Evolutionary conservation across 2,113 vertebrate species (phyloP).

Genomic region (Panthera uncia): DNA sequence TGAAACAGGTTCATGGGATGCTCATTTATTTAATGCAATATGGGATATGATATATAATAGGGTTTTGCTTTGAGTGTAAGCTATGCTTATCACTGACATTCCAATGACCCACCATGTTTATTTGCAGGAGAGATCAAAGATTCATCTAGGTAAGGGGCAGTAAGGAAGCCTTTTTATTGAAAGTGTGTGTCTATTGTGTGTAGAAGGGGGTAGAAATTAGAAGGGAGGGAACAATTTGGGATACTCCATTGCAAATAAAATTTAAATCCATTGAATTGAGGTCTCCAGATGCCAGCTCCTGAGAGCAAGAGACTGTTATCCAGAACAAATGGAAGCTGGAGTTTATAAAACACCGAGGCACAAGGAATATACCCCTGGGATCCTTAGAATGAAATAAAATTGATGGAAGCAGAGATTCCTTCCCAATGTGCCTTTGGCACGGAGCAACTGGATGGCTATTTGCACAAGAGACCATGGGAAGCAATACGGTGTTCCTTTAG

Average conservation of each 20-base stretch:
- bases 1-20: neutral
- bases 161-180: neutral
- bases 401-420: neutral
- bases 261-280: constrained; percentile 19
- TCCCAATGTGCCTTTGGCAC: neutral
- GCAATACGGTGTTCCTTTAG: neutral
- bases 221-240: neutral
- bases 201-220: neutral
- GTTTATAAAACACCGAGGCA: neutral
- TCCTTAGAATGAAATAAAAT: neutral
- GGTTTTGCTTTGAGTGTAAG: neutral
- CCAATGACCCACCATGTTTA: neutral
- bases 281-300: neutral
- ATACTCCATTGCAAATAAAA: neutral
- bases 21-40: neutral
- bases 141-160: neutral
- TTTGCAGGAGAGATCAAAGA: neutral
- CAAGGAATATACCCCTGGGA: neutral
- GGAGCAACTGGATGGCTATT: neutral
- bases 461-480: neutral
- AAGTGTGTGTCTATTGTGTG: neutral
- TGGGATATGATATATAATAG: neutral
- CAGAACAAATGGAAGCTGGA: neutral
- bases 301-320: neutral
- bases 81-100: neutral